A percentile compares a stretch with the other conserved stretches of the same genome.
Conservation (phyloP, 2,888 invertebrate species). For the Taenaris catops region DNA sequence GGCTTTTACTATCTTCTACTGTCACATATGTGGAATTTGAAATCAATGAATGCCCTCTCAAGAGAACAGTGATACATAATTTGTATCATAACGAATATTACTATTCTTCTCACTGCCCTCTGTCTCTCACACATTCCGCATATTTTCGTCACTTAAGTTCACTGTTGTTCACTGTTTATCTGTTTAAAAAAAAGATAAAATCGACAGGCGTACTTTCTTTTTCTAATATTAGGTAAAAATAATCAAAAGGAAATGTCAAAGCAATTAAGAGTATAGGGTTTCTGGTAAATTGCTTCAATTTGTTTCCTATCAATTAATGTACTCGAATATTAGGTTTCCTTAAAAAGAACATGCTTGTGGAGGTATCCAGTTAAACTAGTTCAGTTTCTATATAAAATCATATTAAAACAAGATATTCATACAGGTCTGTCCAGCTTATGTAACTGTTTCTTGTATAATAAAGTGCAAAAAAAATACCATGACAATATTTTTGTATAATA, state of each 20-base stretch:
- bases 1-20: no score
- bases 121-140: no score
- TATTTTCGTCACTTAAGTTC: no score
- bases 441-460: slow-evolving; percentile 1
- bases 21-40: no score
- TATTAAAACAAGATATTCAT: slow-evolving; percentile 3
- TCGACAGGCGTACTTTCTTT: neutral
- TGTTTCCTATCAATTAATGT: slow-evolving; percentile 8
- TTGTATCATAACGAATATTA: no score
- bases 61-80: no score
- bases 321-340: slow-evolving; percentile 15
- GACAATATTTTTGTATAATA: no score
- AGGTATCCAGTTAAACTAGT: slow-evolving; percentile 18
- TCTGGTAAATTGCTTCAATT: slow-evolving; percentile 9
- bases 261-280: slow-evolving; percentile 2
- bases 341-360: slow-evolving; percentile 12
- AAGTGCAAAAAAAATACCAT: no score
- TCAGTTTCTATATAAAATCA: slow-evolving; percentile 7
- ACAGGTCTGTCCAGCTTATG: slow-evolving; percentile 1
- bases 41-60: no score
- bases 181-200: neutral
- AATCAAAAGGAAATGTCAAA: slow-evolving; percentile 10
- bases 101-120: no score
- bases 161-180: no score
- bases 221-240: neutral